Conservation (phyloP, 2,888 invertebrate species). For the Acronicta psi region DNA sequence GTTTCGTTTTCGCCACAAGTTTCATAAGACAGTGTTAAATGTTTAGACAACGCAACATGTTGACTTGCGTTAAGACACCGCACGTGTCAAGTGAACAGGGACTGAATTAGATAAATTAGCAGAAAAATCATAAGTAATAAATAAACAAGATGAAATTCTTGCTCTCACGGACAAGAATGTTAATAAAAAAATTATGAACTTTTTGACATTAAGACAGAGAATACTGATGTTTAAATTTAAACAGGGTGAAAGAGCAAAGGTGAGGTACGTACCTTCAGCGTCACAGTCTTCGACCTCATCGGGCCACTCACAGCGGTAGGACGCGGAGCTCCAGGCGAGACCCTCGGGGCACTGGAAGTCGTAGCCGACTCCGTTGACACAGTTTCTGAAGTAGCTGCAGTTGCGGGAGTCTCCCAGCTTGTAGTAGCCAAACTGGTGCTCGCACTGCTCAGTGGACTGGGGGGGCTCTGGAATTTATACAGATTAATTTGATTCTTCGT, state of each 20-base stretch:
- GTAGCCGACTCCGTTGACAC: slow-evolving; percentile 93
- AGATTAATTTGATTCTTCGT: background rate
- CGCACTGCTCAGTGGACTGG: slow-evolving; percentile 93
- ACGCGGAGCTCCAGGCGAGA: slow-evolving; percentile 92
- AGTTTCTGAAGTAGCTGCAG: slow-evolving; percentile 95
- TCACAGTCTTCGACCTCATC: slow-evolving; percentile 95
- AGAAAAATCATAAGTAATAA: background rate
- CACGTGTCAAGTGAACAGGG: slow-evolving; percentile 24
- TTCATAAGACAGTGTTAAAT: slow-evolving; percentile 42
- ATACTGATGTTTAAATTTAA: slow-evolving; percentile 3
- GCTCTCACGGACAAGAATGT: slow-evolving; percentile 14
- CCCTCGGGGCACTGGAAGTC: slow-evolving; percentile 95
- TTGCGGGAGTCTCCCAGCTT: slow-evolving; percentile 89
- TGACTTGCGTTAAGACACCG: slow-evolving; percentile 23
- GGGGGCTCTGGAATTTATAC: slow-evolving; percentile 89
- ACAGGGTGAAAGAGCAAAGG: background rate
- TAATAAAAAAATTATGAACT: slow-evolving; percentile 10
- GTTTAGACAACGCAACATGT: slow-evolving; percentile 44
- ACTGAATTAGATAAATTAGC: slow-evolving; percentile 4
- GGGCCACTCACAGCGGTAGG: slow-evolving; percentile 96
- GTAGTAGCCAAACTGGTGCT: slow-evolving; percentile 95
- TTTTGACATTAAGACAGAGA: background rate
- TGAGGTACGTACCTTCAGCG: slow-evolving; percentile 91
- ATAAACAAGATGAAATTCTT: background rate
- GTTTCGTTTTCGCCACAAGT: slow-evolving; percentile 41